These are phyloP conservation scores for Lerema accius DNA, from an alignment of 1,140 invertebrate genomes.

Conservation along the genomic window DNA sequence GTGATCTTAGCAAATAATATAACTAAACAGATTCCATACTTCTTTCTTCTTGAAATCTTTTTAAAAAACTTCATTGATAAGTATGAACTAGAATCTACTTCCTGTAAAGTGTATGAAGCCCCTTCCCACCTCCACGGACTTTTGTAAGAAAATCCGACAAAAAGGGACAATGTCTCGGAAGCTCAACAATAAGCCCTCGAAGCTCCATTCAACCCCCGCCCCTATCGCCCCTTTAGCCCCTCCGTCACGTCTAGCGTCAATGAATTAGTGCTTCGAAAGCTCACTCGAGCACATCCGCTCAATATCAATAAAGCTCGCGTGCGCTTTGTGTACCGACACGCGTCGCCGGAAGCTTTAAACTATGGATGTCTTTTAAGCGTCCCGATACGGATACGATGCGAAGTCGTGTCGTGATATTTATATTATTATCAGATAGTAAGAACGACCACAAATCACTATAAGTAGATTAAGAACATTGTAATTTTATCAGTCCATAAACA, in stretches of 20 bases:
- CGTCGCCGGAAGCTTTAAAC: conserved; percentile 4
- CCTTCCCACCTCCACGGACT: background rate
- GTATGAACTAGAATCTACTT: background rate
- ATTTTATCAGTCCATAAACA: too few species aligned
- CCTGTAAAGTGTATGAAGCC: background rate
- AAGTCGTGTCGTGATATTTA: background rate
- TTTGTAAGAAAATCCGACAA: background rate
- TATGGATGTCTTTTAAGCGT: background rate
- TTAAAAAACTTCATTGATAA: background rate
- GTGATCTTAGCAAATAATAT: too few species aligned
- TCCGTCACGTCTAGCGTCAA: conserved; percentile 10
- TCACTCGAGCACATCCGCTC: conserved; percentile 12
- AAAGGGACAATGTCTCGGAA: background rate
- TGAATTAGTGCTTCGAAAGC: conserved; percentile 18
- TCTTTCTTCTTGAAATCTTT: too few species aligned
- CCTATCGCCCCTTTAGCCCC: background rate
- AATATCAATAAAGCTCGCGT: conserved; percentile 13
- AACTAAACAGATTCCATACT: too few species aligned
- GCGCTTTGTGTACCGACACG: conserved; percentile 14
- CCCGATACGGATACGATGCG: background rate
- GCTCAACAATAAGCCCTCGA: background rate
- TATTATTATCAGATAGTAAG: too few species aligned
- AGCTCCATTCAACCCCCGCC: background rate
- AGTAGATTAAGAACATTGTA: too few species aligned
- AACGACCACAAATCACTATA: too few species aligned